Evolutionary conservation across 2,113 vertebrate genomes (phyloP), one percentile per base, ranked within the genome.

Genomic region (Petaurus breviceps): DNA sequence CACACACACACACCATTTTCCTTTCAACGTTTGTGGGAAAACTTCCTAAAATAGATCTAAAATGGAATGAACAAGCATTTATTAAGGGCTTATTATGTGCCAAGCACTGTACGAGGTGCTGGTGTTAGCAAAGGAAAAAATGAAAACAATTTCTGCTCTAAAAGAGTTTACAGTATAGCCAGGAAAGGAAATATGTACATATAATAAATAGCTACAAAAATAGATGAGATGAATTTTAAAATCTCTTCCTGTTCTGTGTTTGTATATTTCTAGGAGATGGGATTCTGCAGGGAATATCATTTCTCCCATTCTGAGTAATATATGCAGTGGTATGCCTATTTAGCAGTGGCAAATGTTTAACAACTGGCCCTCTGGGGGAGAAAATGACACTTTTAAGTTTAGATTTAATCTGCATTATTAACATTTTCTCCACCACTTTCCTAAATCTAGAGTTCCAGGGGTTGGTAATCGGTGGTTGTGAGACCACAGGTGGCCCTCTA

Each of bases 1-100:
- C n/a, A n/a, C n/a, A n/a, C n/a, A n/a, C n/a, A n/a, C n/a, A n/a
- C 28, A 90, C 2, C 0, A 22, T 7, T 94, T 92, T 57, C 52
- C 16, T 51, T 91, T 93, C 49, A 93, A 51, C 90, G 68, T 49
- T 97, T 95, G 61, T 23, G 90, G 91, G 91, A 90, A 95, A 90
- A n/a, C 92, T 26, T 61, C 37, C 61, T n/a, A n/a, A 61, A 93
- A 54, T 51, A 6, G 28, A 84, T 52, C 61, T 77, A 77, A 19
- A 77, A n/a, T 77, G 37, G 14, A 77, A 11, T 77, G 61, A 77
- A 77, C 31, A 77, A n/a, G 14, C 14, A 77, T 2, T 77, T 77
- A 77, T 77, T 77, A n/a, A 77, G 61, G 37, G 14, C 5, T n/a
- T 77, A 77, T n/a, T n/a, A n/a, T 68, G n/a, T 37, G 61, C 31